Base-by-base conservation (phyloP, 2,888 invertebrate species). In the Synanthedon andrenaeformis region DNA sequence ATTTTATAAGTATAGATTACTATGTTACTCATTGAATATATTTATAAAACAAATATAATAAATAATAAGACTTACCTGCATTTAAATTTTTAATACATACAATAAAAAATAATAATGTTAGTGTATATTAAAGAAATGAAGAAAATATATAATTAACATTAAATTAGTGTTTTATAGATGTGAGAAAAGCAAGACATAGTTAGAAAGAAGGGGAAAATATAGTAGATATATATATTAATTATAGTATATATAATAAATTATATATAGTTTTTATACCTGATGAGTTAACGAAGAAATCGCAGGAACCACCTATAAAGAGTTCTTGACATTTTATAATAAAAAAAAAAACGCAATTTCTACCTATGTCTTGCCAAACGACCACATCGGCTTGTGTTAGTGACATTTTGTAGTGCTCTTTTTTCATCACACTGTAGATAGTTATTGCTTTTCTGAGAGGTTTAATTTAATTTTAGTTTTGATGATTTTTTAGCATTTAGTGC, bases 311-410 rank as follows among this genome's bases (percentile, higher is more conserved):
- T 49, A 49, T 5, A 14, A 49, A 12, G 23, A 23, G 6, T 13
- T n/a, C 14, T 45, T 14, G 14, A 45, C 35, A 13, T 8, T 45
- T n/a, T n/a, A 45, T 45, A 8, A 13, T 45, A 13, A 45, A 14
- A 45, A 14, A 45, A 45, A 45, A 10, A 13, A 17, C 12, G 17
- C 49, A 23, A 23, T 42, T 60, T 62, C 67, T 69, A 69, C 54
- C 82, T 87, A 87, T 87, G 86, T 87, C 86, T 87, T 86, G 86
- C 86, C 83, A 65, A 74, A 74, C 80, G 82, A 79, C 82, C 85
- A 86, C 85, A 84, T 83, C 80, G 82, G 85, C 85, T 83, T 35
- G 85, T 60, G 76, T 85, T 83, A 83, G 76, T 82, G 65, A 62
- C 65, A 63, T 51, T 59, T 52, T 49, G 49, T 12, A 45, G 12